Conservation (phyloP, 2,888 invertebrate species). For the Cheilosia vulpina region DNA sequence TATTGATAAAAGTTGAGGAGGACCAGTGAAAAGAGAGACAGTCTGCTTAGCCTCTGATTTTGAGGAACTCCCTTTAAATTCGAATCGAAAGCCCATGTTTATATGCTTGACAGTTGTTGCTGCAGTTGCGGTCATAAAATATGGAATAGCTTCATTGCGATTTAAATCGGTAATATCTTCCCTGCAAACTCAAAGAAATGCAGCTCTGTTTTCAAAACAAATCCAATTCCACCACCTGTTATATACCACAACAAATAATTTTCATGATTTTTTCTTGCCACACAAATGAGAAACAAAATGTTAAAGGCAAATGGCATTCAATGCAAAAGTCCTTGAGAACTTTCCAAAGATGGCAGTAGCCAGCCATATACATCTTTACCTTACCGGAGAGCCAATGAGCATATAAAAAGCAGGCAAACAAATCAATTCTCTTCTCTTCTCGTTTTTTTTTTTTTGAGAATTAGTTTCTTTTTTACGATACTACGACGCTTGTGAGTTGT, state of each 20-base stretch:
- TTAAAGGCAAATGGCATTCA: conserved; percentile 38
- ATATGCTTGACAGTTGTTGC: no score
- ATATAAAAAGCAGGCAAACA: conserved; percentile 26
- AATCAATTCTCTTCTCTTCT: conserved; percentile 38
- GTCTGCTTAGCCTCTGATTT: no score
- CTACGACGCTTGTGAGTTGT: background rate
- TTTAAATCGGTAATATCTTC: no score
- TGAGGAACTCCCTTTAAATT: no score
- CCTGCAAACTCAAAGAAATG: no score
- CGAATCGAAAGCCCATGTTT: no score
- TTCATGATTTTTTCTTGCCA: background rate
- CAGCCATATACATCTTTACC: conserved; percentile 8
- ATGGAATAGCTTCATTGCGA: no score
- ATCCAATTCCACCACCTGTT: background rate
- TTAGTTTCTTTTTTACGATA: conserved; percentile 45
- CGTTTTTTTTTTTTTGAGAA: conserved; percentile 23
- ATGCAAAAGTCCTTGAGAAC: conserved; percentile 53
- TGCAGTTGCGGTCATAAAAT: no score
- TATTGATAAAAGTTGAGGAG: no score
- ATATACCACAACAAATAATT: background rate
- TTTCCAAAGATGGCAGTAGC: conserved; percentile 54
- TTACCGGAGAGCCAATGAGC: conserved; percentile 22
- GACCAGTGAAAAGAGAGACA: no score
- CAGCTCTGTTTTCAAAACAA: no score
- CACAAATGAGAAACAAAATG: conserved; percentile 4